phyloP scores from a whole-genome alignment of 2,113 vertebrate genomes.

The Turdus rufiventris region DNA sequence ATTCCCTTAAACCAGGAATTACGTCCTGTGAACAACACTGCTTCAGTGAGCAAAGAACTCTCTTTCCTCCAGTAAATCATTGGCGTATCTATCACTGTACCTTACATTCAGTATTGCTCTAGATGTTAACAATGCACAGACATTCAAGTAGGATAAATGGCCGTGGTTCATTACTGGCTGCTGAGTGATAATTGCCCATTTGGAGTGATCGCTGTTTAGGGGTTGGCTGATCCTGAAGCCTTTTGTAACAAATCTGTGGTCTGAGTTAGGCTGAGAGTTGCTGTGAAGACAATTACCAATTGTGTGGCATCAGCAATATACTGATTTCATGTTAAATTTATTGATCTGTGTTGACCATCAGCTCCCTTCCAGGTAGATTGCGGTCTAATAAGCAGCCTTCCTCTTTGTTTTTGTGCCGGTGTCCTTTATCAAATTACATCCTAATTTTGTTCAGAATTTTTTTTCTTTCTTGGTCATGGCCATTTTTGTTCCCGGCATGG shows the following conservation, averaged over 20 bases:
- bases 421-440: neutral
- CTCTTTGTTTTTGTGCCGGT: neutral
- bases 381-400: neutral
- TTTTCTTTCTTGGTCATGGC: fast-evolving
- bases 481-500: neutral
- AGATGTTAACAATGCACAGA: neutral
- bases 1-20: neutral
- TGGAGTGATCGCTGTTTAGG: neutral
- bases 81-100: neutral
- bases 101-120: neutral
- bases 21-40: neutral
- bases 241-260: neutral
- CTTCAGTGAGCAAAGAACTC: neutral
- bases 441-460: neutral
- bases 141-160: neutral
- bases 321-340: neutral
- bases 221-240: neutral
- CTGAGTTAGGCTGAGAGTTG: neutral
- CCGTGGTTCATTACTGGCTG: neutral
- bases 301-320: neutral
- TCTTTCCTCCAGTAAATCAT: neutral
- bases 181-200: neutral
- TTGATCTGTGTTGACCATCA: neutral
- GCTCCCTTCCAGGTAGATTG: neutral
- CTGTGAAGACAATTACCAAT: neutral